Conservation (phyloP, 2,113 vertebrate species). For the Oncorhynchus kisutch region DNA sequence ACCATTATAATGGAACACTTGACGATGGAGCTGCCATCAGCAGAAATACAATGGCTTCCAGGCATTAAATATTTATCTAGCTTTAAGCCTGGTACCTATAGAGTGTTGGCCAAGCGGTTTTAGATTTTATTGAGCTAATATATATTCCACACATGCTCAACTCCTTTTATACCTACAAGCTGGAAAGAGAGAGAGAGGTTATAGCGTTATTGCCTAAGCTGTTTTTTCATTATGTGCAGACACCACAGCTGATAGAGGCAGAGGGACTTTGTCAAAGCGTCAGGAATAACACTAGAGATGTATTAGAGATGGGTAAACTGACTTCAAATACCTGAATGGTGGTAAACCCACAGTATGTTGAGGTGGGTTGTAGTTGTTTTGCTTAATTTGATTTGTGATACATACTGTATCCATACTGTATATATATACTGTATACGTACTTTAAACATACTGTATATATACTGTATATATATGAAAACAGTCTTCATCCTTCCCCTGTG, state of each 20-base stretch:
- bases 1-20: conserved; percentile 78
- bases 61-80: conserved; percentile 87
- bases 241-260: conserved; percentile 30
- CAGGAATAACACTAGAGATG: neutral
- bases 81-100: conserved; percentile 48
- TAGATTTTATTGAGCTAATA: conserved; percentile 66
- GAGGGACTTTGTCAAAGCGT: conserved; percentile 32
- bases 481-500: neutral
- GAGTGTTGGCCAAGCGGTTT: conserved; percentile 21
- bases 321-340: conserved; percentile 6
- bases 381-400: neutral
- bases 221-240: conserved; percentile 32
- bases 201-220: conserved; percentile 14
- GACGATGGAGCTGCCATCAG: conserved; percentile 80
- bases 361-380: neutral
- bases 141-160: conserved; percentile 51
- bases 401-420: neutral
- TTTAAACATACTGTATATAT: neutral
- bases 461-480: no score
- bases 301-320: neutral
- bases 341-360: neutral
- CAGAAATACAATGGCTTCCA: conserved; percentile 78
- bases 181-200: neutral
- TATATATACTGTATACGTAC: neutral
- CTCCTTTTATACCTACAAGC: conserved; percentile 39